Percentiles rank a stretch among this genome's conserved stretches.
Evolutionary conservation across 2,797 vertebrate genomes (phyloP).

Genomic region (Nasua narica): DNA sequence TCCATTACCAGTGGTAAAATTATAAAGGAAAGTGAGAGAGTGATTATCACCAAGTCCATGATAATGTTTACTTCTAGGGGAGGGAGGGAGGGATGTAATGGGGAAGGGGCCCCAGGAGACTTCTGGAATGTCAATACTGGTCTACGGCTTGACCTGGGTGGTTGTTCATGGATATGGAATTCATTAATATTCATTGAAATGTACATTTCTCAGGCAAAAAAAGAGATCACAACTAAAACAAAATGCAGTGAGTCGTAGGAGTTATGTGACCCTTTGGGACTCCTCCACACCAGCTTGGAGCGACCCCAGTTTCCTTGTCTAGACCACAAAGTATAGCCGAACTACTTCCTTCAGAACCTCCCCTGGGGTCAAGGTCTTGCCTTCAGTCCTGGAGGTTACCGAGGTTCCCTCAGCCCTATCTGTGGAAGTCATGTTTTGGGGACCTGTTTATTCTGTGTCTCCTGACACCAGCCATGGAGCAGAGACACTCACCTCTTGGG

Average conservation of each 20-base stretch:
- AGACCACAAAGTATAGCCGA: neutral
- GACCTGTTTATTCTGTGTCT: conserved; percentile 27
- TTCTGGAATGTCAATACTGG: neutral
- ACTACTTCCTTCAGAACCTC: neutral
- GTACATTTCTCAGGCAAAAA: neutral
- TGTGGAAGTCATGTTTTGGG: neutral
- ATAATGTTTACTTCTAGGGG: neutral
- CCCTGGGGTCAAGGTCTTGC: neutral
- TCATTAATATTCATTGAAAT: conserved; percentile 12
- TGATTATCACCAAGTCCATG: neutral
- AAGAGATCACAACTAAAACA: neutral
- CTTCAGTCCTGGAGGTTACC: neutral
- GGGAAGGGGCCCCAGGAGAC: neutral
- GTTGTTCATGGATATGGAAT: neutral
- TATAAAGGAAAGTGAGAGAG: conserved; percentile 20
- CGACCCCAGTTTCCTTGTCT: neutral
- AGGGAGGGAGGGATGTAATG: neutral
- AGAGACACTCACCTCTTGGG: neutral
- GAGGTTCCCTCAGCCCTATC: neutral
- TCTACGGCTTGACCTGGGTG: neutral
- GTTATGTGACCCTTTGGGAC: neutral
- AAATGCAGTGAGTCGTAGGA: neutral
- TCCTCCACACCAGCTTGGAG: neutral
- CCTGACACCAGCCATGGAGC: neutral
- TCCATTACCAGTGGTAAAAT: neutral